Conservation (phyloP, 2,888 invertebrate genomes). For the Melinaea marsaeus region DNA sequence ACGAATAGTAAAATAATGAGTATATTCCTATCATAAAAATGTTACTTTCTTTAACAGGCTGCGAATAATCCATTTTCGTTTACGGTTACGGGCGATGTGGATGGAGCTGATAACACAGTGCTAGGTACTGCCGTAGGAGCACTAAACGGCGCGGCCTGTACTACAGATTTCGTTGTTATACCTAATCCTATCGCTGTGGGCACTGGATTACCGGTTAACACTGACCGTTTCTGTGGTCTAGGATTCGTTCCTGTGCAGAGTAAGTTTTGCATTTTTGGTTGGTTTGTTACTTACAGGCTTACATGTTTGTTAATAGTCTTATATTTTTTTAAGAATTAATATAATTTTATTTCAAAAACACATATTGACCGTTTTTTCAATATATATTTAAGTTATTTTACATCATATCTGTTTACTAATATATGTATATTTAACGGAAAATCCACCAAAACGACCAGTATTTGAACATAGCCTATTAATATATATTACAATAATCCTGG, state of each 20-base stretch:
- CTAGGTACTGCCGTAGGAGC: constrained; percentile 77
- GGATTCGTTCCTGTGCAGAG: constrained; percentile 82
- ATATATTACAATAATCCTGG: too few relatives aligned
- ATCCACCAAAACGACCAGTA: too few relatives aligned
- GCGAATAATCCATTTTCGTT: constrained; percentile 79
- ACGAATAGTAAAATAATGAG: neutral
- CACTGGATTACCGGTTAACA: constrained; percentile 61
- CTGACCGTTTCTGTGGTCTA: constrained; percentile 87
- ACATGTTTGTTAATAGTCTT: too few relatives aligned
- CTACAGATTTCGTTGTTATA: constrained; percentile 85
- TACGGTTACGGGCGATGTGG: constrained; percentile 84
- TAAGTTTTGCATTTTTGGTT: constrained; percentile 49
- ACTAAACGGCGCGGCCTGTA: constrained; percentile 79
- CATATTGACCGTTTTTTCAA: too few relatives aligned
- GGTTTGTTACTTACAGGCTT: too few relatives aligned
- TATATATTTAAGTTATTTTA: too few relatives aligned
- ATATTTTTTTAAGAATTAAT: too few relatives aligned
- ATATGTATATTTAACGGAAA: too few relatives aligned
- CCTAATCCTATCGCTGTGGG: constrained; percentile 78
- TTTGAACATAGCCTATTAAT: too few relatives aligned
- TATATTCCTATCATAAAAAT: neutral
- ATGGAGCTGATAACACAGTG: constrained; percentile 79
- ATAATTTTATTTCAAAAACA: too few relatives aligned
- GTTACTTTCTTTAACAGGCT: constrained; percentile 38
- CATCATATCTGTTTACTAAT: too few relatives aligned